Evolutionary conservation across 2,888 invertebrate genomes (phyloP).

Genomic region (Branchellion lobata): DNA sequence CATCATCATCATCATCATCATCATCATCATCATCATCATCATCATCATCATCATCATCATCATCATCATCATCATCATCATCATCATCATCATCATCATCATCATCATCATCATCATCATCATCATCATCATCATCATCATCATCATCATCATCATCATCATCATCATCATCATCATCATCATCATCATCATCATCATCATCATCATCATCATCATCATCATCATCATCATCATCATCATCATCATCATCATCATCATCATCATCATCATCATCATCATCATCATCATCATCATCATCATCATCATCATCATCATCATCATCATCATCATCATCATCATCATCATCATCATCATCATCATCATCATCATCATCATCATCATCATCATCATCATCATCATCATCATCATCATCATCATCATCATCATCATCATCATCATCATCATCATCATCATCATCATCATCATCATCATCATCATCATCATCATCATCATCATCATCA

Average conservation of each 20-base stretch:
- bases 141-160: neutral
- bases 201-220: constrained; percentile 23
- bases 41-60: neutral
- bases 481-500: no score
- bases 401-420: neutral
- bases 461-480: no score
- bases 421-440: neutral
- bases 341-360: constrained; percentile 40
- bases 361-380: constrained; percentile 27
- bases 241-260: constrained; percentile 32
- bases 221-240: neutral
- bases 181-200: neutral
- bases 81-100: neutral
- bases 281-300: constrained; percentile 42
- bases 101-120: neutral
- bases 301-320: constrained; percentile 37
- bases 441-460: constrained; percentile 19
- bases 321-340: constrained; percentile 41
- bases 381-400: constrained; percentile 24
- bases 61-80: neutral
- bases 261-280: constrained; percentile 42
- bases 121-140: neutral
- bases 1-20: no score
- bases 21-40: neutral
- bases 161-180: no score